Evolutionary conservation across 1,140 invertebrate genomes (phyloP), one percentile per base, ranked within the genome.

Genomic region (Batillaria attramentaria): DNA sequence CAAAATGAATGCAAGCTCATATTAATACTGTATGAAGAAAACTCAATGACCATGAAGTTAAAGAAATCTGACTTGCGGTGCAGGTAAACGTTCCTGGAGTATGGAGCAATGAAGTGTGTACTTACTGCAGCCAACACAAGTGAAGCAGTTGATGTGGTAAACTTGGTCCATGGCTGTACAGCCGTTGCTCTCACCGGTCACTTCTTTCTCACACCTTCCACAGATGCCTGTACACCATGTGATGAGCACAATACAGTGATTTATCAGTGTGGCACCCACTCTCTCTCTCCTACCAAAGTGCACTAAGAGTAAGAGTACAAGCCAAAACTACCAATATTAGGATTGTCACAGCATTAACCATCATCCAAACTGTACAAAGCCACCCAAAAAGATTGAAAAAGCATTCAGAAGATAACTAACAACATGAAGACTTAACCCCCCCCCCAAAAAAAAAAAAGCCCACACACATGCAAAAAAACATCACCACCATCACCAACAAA

Each of bases 81-180:
- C 50, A n/a, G 16, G 16, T 57, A 57, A 16, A 18, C 16, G 16
- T 57, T n/a, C 50, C 16, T 18, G n/a, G 16, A 57, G n/a, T n/a
- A n/a, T n/a, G n/a, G n/a, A n/a, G n/a, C n/a, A n/a, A n/a, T n/a
- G n/a, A 54, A 79, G 37, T 43, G 6, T 20, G 24, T 65, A 91
- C 92, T 90, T 85, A 92, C 91, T 95, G 89, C 98, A 99, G 73
- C 95, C 93, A 83, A 94, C 94, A 89, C 98, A 99, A 41, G 95
- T 95, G 88, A 99, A 99, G 88, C 98, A 99, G 80, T 93, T 93
- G 39, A 98, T 96, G 90, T 99, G 98, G 88, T 97, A 99, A 66
- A 99, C 94, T 89, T 97, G 95, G 83, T 97, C 96, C 95, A 99
- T 97, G 3, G 98, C 98, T 20, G 97, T 97, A 89, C 97, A 99